Evolutionary conservation across 2,113 vertebrate genomes (phyloP), one percentile per base, ranked within the genome.

Genomic region (Ammodramus savannarum): DNA sequence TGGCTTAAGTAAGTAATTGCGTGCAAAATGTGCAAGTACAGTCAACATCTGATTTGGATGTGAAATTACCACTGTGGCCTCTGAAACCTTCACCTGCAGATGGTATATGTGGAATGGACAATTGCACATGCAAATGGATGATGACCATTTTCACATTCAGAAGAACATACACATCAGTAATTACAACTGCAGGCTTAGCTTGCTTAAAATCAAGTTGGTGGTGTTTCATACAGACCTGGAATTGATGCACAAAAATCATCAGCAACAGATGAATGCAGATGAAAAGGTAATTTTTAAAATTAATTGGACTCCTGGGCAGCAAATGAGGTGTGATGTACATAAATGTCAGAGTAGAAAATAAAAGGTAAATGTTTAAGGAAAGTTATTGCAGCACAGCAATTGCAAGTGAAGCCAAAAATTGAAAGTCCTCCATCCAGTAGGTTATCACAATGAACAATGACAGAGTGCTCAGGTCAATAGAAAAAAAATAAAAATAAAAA

Each of bases 261-360:
- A 90, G 76, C 57, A 89, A 72, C 51, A 95, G 84, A 88, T 74
- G 71, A 89, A 85, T 68, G 61, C n/a, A 91, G 46, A 87, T 7
- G 79, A 91, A 59, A 90, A n/a, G 58, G 34, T 69, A 89, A 74
- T 87, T 94, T 87, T 96, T 31, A 31, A 87, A 94, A 93, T 79
- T 89, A 96, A 74, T 36, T 82, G n/a, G 89, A 27, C 39, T 62
- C 77, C n/a, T 76, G 71, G 34, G 21, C 69, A 94, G 63, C 62
- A 62, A 93, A 71, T 79, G 78, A 58, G 38, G 16, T 29, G 63
- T 32, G 58, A 66, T 89, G 61, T 59, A 89, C 29, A 69, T 88
- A 76, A 95, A 91, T 84, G 41, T 89, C 67, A 90, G 71, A 86
- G 48, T 77, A 87, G 44, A 81, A 93, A 97, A 93, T 34, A 82